Conservation (phyloP, 2,113 vertebrate species). For the Calyptommatus sinebrachiatus region DNA sequence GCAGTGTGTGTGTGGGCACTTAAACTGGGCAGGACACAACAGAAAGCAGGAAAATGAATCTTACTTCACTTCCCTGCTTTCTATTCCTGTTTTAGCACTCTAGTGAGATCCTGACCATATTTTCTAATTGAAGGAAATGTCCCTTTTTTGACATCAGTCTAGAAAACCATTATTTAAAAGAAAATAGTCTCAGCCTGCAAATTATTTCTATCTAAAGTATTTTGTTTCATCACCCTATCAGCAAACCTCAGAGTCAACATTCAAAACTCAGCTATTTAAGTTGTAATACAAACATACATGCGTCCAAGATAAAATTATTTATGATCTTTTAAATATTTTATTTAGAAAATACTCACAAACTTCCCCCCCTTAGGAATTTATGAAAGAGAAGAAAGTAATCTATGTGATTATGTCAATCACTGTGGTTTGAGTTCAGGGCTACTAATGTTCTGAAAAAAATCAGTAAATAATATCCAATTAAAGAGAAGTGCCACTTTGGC, state of each 20-base stretch:
- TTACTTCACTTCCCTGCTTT: no score
- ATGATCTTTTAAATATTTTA: constrained; percentile 38
- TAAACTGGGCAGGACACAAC: no score
- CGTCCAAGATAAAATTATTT: constrained; percentile 37
- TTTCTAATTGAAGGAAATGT: constrained; percentile 22
- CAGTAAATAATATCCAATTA: background rate
- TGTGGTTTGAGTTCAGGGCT: constrained; percentile 9
- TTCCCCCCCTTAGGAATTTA: background rate
- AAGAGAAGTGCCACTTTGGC: background rate
- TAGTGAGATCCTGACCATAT: constrained; percentile 19
- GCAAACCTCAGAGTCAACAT: constrained; percentile 40
- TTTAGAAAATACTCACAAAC: background rate
- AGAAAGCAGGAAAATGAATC: no score
- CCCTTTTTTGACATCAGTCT: constrained; percentile 32
- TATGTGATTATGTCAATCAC: background rate
- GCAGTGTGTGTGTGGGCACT: no score
- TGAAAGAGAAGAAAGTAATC: background rate
- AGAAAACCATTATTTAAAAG: constrained; percentile 49
- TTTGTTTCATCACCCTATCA: constrained; percentile 46
- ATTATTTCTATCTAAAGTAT: constrained; percentile 40
- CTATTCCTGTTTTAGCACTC: no score
- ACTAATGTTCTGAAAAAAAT: background rate
- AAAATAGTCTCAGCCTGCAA: constrained; percentile 50
- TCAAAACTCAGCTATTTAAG: constrained; percentile 25
- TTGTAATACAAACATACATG: constrained; percentile 38